phyloP scores from a whole-genome alignment of 2,797 vertebrate genomes.

The Lateolabrax maculatus region DNA sequence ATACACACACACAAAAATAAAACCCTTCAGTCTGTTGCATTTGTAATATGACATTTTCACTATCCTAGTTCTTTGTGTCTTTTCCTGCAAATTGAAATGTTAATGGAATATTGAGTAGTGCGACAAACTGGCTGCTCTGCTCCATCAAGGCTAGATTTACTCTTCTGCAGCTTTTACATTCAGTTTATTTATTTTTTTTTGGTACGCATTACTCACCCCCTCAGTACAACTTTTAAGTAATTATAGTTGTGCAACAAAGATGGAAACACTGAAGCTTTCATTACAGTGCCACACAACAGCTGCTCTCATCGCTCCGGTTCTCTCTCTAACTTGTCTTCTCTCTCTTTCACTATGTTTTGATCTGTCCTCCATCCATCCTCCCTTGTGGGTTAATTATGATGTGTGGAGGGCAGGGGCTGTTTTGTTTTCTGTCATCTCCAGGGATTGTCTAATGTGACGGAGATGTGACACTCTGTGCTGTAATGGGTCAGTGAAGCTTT shows the following conservation, averaged over 20 bases:
- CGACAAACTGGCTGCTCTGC: constrained; percentile 34
- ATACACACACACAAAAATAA: neutral
- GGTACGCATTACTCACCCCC: constrained; percentile 23
- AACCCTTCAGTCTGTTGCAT: constrained; percentile 5
- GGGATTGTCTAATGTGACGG: constrained; percentile 79
- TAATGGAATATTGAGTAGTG: constrained; percentile 65
- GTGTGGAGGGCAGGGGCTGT: constrained; percentile 65
- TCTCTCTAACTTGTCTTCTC: constrained; percentile 47
- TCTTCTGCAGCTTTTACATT: constrained; percentile 44
- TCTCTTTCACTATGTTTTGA: constrained; percentile 43
- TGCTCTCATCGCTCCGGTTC: constrained; percentile 44
- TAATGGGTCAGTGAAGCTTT: constrained; percentile 73
- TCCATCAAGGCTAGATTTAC: constrained; percentile 46
- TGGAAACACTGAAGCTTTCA: constrained; percentile 45
- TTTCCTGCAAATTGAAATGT: constrained; percentile 56
- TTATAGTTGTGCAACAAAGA: constrained; percentile 63
- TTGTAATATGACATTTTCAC: constrained; percentile 34
- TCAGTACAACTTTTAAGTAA: constrained; percentile 56
- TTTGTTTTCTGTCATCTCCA: constrained; percentile 73
- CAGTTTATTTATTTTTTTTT: no score
- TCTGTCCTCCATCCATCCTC: constrained; percentile 56
- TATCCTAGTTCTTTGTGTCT: constrained; percentile 34
- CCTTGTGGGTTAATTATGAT: constrained; percentile 82
- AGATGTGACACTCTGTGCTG: constrained; percentile 68
- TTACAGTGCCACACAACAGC: constrained; percentile 48